A percentile compares a stretch with the other conserved stretches of the same genome.
Conservation (phyloP, 2,888 invertebrate species). For the Unio delphinus region DNA sequence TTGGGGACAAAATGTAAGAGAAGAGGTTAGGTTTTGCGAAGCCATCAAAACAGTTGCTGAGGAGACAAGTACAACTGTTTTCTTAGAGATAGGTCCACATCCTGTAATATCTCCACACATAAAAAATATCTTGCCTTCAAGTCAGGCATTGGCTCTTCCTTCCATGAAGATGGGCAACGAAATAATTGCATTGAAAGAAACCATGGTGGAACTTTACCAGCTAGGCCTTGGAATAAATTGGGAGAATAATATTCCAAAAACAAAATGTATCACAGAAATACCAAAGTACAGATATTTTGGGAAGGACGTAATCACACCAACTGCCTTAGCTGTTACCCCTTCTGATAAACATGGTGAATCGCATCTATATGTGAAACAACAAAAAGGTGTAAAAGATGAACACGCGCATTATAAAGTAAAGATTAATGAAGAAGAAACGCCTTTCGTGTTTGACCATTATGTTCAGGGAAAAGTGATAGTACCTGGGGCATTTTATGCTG, state of each 20-base stretch:
- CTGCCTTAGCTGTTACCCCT: neutral
- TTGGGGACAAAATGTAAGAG: conserved; percentile 45
- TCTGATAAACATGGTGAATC: too few species aligned
- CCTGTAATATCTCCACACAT: conserved; percentile 43
- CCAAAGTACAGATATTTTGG: conserved; percentile 27
- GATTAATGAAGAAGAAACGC: conserved; percentile 16
- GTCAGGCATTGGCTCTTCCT: conserved; percentile 8
- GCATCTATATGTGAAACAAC: neutral
- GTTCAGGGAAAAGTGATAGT: conserved; percentile 25
- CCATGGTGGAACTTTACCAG: conserved; percentile 19
- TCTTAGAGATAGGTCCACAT: conserved; percentile 51
- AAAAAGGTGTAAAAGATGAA: neutral
- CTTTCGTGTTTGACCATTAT: conserved; percentile 36
- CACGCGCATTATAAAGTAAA: neutral
- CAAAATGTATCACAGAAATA: conserved; percentile 10
- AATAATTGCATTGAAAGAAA: conserved; percentile 10
- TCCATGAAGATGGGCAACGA: conserved; percentile 26
- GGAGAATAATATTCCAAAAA: conserved; percentile 9
- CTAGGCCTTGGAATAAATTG: conserved; percentile 20
- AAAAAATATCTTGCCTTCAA: conserved; percentile 20
- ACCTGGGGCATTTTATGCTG: conserved; percentile 35
- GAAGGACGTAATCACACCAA: neutral
- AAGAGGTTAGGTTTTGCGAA: conserved; percentile 41
- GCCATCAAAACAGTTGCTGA: conserved; percentile 22
- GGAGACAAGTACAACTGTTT: conserved; percentile 23